Percentiles rank a stretch among this genome's conserved stretches.
Conservation (phyloP, 2,797 vertebrate species). For the Geotrypetes seraphini region DNA sequence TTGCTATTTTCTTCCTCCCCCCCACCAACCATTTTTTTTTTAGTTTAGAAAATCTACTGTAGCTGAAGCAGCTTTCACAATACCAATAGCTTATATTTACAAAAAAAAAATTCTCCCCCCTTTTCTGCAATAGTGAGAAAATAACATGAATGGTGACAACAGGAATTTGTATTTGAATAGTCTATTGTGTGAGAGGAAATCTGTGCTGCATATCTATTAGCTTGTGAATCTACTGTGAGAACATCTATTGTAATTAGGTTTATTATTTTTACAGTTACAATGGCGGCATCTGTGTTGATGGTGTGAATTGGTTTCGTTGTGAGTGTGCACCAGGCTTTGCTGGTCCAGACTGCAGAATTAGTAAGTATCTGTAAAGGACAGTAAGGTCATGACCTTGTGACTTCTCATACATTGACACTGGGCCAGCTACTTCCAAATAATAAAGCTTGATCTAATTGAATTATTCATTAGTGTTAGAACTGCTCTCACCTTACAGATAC, state of each 20-base stretch:
- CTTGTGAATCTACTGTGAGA: background rate
- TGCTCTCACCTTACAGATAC: slow-evolving; percentile 12
- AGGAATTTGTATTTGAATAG: slow-evolving; percentile 62
- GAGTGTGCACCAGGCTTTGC: slow-evolving; percentile 85
- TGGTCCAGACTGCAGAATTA: slow-evolving; percentile 92
- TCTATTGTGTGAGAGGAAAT: slow-evolving; percentile 24
- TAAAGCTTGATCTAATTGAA: slow-evolving; percentile 17
- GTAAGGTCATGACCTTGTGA: slow-evolving; percentile 22
- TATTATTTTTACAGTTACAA: slow-evolving; percentile 71
- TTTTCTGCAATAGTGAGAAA: slow-evolving; percentile 37
- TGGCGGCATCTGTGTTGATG: slow-evolving; percentile 81
- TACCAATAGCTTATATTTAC: background rate
- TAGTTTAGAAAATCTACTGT: too few species aligned
- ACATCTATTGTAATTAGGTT: background rate
- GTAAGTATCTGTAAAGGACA: slow-evolving; percentile 60
- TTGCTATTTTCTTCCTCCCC: too few species aligned
- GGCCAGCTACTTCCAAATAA: slow-evolving; percentile 26
- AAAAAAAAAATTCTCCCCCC: slow-evolving; percentile 41
- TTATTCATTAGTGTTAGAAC: slow-evolving; percentile 16
- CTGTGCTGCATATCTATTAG: slow-evolving; percentile 5
- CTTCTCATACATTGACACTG: slow-evolving; percentile 13
- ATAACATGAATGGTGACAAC: slow-evolving; percentile 24
- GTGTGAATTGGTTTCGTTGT: slow-evolving; percentile 91
- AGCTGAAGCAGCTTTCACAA: slow-evolving; percentile 8
- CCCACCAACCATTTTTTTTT: too few species aligned